These are phyloP conservation scores for Aspiorhynchus laticeps DNA, from an alignment of 2,113 vertebrate genomes.

Conservation along the genomic window DNA sequence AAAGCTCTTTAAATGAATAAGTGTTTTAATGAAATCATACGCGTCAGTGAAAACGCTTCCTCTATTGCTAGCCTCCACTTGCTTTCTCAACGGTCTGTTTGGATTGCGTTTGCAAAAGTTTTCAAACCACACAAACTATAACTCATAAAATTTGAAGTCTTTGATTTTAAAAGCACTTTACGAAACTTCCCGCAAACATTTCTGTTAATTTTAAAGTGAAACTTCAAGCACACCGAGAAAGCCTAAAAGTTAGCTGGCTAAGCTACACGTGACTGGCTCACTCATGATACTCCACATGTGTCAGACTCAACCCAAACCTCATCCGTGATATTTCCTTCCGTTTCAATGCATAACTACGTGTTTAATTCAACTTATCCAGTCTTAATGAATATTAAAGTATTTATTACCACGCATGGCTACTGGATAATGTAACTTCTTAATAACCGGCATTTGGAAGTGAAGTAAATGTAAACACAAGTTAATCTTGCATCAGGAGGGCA, in stretches of 20 bases:
- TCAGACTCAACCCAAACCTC: background rate
- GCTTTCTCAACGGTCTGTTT: background rate
- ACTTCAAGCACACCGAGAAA: background rate
- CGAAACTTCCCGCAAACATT: background rate
- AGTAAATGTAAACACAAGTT: background rate
- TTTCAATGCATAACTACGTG: background rate
- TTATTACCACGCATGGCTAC: background rate
- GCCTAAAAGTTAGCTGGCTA: constrained; percentile 1
- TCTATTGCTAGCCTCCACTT: background rate
- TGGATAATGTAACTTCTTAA: background rate
- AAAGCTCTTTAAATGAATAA: background rate
- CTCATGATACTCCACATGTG: constrained; percentile 36
- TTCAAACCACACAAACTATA: background rate
- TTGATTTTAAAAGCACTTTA: background rate
- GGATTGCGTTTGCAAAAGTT: background rate
- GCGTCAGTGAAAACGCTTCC: background rate
- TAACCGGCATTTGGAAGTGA: background rate
- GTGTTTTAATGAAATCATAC: background rate
- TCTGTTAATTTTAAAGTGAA: background rate
- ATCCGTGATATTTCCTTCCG: background rate
- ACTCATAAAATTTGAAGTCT: background rate
- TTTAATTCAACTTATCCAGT: background rate
- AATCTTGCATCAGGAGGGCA: background rate
- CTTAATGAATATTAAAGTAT: background rate
- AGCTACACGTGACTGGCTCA: constrained; percentile 23